Conservation (phyloP, 2,113 vertebrate species). For the Anseranas semipalmata region DNA sequence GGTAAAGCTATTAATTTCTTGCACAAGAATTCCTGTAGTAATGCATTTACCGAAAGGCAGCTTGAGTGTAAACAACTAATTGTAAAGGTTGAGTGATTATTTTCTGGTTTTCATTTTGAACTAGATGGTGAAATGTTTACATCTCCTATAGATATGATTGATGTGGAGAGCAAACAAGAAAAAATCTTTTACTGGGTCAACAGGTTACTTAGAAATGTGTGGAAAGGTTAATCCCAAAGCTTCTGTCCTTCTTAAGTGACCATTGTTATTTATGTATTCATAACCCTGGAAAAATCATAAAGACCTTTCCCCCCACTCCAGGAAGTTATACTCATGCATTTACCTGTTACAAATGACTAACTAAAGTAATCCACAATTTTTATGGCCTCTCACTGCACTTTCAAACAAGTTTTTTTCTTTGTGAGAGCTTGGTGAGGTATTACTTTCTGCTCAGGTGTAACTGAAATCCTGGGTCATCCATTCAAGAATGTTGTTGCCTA, state of each 20-base stretch:
- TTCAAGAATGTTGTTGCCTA: constrained; percentile 40
- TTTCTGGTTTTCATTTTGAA: constrained; percentile 63
- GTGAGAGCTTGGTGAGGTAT: constrained; percentile 32
- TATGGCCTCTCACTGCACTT: constrained; percentile 64
- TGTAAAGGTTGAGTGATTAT: constrained; percentile 17
- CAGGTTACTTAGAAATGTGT: constrained; percentile 38
- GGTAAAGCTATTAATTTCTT: neutral
- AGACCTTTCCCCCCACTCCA: constrained; percentile 33
- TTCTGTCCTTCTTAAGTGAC: constrained; percentile 29
- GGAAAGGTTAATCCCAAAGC: constrained; percentile 60
- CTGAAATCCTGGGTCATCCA: constrained; percentile 60
- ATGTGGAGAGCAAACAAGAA: constrained; percentile 43
- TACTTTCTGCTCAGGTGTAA: constrained; percentile 74
- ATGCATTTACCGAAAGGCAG: neutral
- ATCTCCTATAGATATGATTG: constrained; percentile 47
- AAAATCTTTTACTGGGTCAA: constrained; percentile 40
- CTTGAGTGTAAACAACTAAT: constrained; percentile 48
- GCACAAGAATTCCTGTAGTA: neutral
- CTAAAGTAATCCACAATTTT: constrained; percentile 67
- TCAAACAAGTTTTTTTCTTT: constrained; percentile 18
- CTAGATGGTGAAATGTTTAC: constrained; percentile 51
- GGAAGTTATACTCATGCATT: constrained; percentile 66
- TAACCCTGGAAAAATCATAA: constrained; percentile 51
- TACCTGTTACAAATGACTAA: constrained; percentile 72
- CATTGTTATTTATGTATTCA: constrained; percentile 59